phyloP scores from a whole-genome alignment of 92 coral and sea anemone genomes.

The Siderastrea siderea region DNA sequence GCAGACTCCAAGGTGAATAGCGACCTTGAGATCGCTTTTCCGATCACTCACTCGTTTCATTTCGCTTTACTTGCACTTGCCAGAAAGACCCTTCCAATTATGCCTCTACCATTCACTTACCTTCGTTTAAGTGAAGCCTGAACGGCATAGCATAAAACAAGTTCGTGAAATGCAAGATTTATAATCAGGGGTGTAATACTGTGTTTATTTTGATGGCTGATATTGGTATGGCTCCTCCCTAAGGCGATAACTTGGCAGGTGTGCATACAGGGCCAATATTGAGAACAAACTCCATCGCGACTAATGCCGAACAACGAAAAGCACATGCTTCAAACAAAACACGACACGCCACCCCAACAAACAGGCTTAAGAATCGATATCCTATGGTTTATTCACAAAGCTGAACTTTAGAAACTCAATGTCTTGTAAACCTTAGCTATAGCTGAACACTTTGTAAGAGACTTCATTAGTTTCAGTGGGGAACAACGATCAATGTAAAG shows the following conservation, averaged over 20 bases:
- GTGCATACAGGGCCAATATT: conserved; percentile 6
- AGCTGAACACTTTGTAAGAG: too few relatives aligned
- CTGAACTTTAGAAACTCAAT: neutral
- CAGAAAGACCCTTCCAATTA: neutral
- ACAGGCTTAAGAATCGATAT: too few relatives aligned
- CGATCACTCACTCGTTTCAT: conserved; percentile 1
- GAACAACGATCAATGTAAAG: too few relatives aligned
- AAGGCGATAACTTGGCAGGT: conserved; percentile 21
- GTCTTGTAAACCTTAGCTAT: neutral
- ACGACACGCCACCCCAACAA: neutral
- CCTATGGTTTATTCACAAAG: neutral
- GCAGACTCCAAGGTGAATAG: conserved; percentile 14
- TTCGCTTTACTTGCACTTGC: neutral
- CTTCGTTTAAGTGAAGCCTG: neutral
- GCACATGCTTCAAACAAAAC: neutral
- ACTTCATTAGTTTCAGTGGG: too few relatives aligned
- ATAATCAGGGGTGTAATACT: conserved; percentile 16
- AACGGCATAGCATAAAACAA: neutral
- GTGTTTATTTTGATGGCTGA: conserved; percentile 21
- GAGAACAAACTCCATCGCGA: neutral
- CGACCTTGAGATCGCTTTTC: neutral
- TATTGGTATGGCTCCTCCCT: conserved; percentile 14
- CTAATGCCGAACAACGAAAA: neutral
- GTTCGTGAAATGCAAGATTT: conserved; percentile 7
- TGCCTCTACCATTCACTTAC: too few relatives aligned